These are phyloP conservation scores for Atrichornis clamosus DNA, from an alignment of 2,113 vertebrate species.

Conservation along the genomic window DNA sequence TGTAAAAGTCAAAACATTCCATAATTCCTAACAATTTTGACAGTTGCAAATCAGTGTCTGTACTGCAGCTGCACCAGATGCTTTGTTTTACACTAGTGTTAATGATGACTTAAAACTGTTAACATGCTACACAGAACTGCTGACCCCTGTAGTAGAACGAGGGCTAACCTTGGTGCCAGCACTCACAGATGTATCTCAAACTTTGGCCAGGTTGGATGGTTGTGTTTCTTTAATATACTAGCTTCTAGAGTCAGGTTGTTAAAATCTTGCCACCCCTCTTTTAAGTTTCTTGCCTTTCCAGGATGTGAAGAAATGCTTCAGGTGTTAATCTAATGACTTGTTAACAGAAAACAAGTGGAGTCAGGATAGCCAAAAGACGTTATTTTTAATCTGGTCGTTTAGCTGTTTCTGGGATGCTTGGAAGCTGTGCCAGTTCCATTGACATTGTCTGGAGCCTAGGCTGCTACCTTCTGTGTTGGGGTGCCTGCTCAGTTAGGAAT, in stretches of 20 bases:
- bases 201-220: not conserved
- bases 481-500: not conserved
- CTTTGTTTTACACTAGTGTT: conserved; percentile 18
- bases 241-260: not conserved
- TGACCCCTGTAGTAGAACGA: not conserved
- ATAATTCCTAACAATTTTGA: conserved; percentile 56
- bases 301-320: not conserved
- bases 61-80: conserved; percentile 60
- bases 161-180: not conserved
- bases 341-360: not conserved
- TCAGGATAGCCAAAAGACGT: not conserved
- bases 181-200: not conserved
- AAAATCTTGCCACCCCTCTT: not conserved
- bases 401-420: not conserved
- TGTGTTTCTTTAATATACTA: not conserved
- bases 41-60: conserved; percentile 50
- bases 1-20: conserved; percentile 63
- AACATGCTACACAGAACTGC: not conserved
- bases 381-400: not conserved
- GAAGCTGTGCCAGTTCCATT: not conserved
- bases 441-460: not conserved
- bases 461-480: not conserved
- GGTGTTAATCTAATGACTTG: not conserved
- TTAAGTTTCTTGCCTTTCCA: not conserved
- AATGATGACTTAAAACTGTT: conserved; percentile 35